A percentile compares a stretch with the other conserved stretches of the same genome.
phyloP scores from a whole-genome alignment of 2,888 invertebrate species.

The Melinaea marsaeus region DNA sequence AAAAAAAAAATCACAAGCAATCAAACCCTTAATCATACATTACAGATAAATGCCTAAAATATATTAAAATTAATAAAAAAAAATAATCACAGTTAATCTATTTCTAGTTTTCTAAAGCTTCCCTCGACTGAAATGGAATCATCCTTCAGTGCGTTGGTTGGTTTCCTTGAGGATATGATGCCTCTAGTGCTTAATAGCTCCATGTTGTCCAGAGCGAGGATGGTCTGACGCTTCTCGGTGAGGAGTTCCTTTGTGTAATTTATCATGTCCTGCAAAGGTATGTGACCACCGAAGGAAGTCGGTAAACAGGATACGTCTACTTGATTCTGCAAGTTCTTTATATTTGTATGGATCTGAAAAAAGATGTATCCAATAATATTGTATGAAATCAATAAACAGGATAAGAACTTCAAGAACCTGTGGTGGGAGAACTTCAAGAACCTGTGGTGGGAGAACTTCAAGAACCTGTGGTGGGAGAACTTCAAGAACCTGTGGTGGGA shows the following conservation, averaged over 20 bases:
- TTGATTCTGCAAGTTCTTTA: constrained; percentile 77
- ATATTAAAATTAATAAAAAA: constrained; percentile 7
- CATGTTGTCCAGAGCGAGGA: constrained; percentile 81
- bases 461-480: no score
- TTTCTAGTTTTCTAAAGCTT: constrained; percentile 83
- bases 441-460: no score
- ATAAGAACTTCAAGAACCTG: no score
- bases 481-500: no score
- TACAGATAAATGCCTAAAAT: constrained; percentile 22
- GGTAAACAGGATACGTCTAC: constrained; percentile 82
- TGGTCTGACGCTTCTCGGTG: constrained; percentile 74
- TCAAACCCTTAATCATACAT: not conserved
- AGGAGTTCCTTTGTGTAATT: constrained; percentile 81
- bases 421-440: no score
- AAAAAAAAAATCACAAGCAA: not conserved
- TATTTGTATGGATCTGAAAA: constrained; percentile 76
- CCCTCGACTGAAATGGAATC: constrained; percentile 70
- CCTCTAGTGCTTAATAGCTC: constrained; percentile 80
- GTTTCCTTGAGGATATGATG: constrained; percentile 54
- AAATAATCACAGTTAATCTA: constrained; percentile 67
- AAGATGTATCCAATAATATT: constrained; percentile 3
- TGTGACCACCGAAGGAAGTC: constrained; percentile 83
- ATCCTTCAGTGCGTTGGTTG: constrained; percentile 44
- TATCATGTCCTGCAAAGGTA: constrained; percentile 85
- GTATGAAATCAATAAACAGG: no score